Base-by-base conservation (phyloP, 2,113 vertebrate genomes). In the Dolichotis patagonum region DNA sequence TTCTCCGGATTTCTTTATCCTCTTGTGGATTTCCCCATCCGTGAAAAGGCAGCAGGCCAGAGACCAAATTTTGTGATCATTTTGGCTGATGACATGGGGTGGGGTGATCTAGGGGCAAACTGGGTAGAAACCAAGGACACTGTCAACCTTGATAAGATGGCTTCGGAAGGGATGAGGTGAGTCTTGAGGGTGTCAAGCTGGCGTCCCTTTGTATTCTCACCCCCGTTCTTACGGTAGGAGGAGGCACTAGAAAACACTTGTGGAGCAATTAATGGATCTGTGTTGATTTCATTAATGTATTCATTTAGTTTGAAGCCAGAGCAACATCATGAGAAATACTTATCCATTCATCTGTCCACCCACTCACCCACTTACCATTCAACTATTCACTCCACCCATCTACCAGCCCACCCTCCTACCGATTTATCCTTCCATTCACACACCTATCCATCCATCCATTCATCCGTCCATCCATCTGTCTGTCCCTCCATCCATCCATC, bases 31-130 rank as follows among this genome's bases (percentile, higher is more conserved):
- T 97, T 97, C 65, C 88, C 80, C 87, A 67, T 7, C 28, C 0
- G 4, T 1, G 65, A 24, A 67, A 43, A 97, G 26, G 32, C 71
- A 10, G 69, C 17, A 19, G 77, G 56, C 41, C 98, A 85, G 95
- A 98, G 90, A 90, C 99, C 99, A 16, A 99, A 99, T 97, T 99
- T 99, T 82, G 99, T 99, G 3, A 92, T 99, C 95, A 98, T 99
- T 96, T 97, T 99, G 97, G 99, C 99, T 0, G 99, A 99, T 96
- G 99, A 99, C 88, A 98, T 99, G 73, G 99, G 99, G 43, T 99
- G 99, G 99, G 99, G 99, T 14, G 99, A 99, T 88, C 98, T 99
- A 89, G 99, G 99, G 13, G 98, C 98, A 54, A 99, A 99, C 98
- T 98, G 98, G 98, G 98, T 98, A 1, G 98, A 98, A 75, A 98